Percentiles rank a stretch among this genome's conserved stretches.
Evolutionary conservation across 1,140 invertebrate species (phyloP).

Genomic region (Bombus fervidus): DNA sequence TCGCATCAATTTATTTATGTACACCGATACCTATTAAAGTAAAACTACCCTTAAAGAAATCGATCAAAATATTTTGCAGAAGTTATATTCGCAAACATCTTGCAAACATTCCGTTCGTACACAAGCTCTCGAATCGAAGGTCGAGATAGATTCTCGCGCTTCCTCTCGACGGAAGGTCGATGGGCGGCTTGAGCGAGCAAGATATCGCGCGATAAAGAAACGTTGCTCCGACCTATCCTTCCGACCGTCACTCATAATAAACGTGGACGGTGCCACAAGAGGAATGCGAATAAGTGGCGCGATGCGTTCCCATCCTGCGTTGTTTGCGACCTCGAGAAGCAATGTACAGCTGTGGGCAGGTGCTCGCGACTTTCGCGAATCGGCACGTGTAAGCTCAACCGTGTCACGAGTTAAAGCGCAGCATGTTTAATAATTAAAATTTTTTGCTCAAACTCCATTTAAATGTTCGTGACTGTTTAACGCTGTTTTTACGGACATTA

Average conservation of each 20-base stretch:
- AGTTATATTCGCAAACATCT: neutral
- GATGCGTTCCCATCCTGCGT: slow-evolving; percentile 29
- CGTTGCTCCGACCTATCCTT: slow-evolving; percentile 45
- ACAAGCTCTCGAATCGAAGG: neutral
- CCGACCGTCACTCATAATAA: slow-evolving; percentile 48
- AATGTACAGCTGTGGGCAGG: neutral
- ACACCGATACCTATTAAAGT: neutral
- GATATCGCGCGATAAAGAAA: slow-evolving; percentile 32
- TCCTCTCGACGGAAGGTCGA: neutral
- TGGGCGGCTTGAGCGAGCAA: neutral
- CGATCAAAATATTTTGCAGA: neutral
- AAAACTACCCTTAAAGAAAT: neutral
- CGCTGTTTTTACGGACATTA: neutral
- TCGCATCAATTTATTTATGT: neutral
- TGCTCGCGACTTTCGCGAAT: slow-evolving; percentile 11
- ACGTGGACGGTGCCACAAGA: slow-evolving; percentile 31
- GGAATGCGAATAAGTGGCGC: slow-evolving; percentile 55
- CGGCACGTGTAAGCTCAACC: neutral
- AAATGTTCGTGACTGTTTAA: neutral
- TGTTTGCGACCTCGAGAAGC: slow-evolving; percentile 42
- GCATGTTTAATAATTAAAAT: neutral
- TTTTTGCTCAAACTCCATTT: neutral
- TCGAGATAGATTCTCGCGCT: neutral
- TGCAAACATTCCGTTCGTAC: neutral
- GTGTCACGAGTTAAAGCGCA: neutral